Base-by-base conservation (phyloP, 2,797 vertebrate genomes). In the Halcyon chelicuti region DNA sequence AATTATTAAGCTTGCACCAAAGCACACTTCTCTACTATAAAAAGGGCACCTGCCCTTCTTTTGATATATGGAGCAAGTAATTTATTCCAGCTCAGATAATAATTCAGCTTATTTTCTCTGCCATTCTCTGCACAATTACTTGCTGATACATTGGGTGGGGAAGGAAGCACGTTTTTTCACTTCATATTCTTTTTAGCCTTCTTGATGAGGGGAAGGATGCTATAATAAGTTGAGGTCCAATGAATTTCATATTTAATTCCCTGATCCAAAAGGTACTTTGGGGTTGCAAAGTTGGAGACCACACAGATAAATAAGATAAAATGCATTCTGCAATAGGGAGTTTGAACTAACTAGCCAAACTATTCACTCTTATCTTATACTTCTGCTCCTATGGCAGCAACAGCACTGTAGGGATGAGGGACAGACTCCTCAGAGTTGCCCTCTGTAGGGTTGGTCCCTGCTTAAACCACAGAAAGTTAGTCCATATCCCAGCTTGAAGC, bases 41-140 rank as follows among this genome's bases (percentile, higher is more conserved):
- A 70, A 66, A 62, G 58, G 91, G 11, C n/a, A 47, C 44, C 51
- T 83, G 44, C 26, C 51, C 63, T 78, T 63, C 39, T 67, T 91
- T 79, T 88, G 47, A 44, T 76, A 19, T 62, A 42, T 14, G 23
- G 44, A 82, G 15, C 44, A 86, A 88, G 54, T 71, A 78, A 88
- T 94, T 91, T 88, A 68, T 82, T 84, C 26, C 44, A 82, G 8
- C 35, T 94, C 52, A 67, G 67, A 71, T 51, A 91, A 91, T 72
- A 86, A 71, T 88, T 78, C 49, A 28, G 15, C 6, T 78, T 88
- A 72, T 74, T 82, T 93, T 88, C 42, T 54, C 25, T 61, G 39
- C 35, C 44, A 3, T 61, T 86, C 26, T 77, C 37, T 61, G 26
- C 63, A 76, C 16, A n/a, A 37, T 79, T 86, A 28, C 39, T 82